Conservation (phyloP, 2,797 vertebrate genomes). For the Typhlichthys subterraneus region DNA sequence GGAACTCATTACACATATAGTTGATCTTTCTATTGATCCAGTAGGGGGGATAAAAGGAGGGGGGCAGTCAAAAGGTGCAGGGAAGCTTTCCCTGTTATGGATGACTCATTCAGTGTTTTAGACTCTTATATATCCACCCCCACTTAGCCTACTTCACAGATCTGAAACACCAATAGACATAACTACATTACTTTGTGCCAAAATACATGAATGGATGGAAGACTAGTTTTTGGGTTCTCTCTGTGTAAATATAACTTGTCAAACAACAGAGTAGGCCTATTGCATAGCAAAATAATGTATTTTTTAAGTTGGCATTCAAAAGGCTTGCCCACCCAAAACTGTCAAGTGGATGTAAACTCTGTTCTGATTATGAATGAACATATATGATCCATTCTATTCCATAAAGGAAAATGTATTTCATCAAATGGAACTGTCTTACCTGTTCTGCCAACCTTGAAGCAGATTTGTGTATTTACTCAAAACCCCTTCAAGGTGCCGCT, state of each 20-base stretch:
- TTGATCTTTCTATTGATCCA: constrained; percentile 55
- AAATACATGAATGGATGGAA: constrained; percentile 9
- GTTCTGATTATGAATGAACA: no score
- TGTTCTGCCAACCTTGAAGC: constrained; percentile 92
- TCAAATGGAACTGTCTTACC: constrained; percentile 64
- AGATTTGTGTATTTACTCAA: constrained; percentile 94
- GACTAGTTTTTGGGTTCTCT: not conserved
- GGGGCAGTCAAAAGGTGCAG: constrained; percentile 9
- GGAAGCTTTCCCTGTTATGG: constrained; percentile 44
- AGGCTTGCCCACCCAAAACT: no score
- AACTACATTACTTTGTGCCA: not conserved
- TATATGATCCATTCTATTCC: no score
- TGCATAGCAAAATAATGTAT: not conserved
- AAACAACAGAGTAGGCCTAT: not conserved
- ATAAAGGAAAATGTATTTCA: not conserved
- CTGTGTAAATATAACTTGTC: not conserved
- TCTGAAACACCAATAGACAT: not conserved
- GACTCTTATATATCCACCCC: constrained; percentile 25
- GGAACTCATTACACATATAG: constrained; percentile 52
- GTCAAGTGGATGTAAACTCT: no score
- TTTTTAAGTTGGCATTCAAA: no score
- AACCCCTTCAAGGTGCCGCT: constrained; percentile 82
- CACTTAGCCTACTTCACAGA: constrained; percentile 20
- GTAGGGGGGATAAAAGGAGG: not conserved
- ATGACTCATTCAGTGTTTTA: constrained; percentile 56